Evolutionary conservation across 2,888 invertebrate genomes (phyloP).

Genomic region (Gonocerus acuteangulatus): DNA sequence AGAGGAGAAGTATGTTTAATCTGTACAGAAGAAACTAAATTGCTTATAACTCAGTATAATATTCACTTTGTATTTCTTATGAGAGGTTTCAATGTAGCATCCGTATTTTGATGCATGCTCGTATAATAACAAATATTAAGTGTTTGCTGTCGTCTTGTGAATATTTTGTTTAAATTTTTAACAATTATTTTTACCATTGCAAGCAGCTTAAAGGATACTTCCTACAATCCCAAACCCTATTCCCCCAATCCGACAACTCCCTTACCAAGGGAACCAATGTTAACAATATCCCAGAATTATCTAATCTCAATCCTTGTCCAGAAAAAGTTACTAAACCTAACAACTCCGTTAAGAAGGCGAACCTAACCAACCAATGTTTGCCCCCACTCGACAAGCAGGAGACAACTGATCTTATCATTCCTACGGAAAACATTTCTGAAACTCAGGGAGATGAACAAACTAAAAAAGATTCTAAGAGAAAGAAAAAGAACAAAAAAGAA

Average conservation of each 20-base stretch:
- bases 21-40: no score
- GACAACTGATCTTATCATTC: constrained; percentile 14
- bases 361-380: neutral
- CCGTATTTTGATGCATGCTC: no score
- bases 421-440: constrained; percentile 9
- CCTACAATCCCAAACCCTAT: constrained; percentile 3
- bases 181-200: constrained; percentile 22
- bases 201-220: constrained; percentile 34
- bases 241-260: constrained; percentile 2
- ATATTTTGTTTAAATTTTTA: neutral
- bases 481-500: constrained; percentile 28
- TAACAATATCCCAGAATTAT: constrained; percentile 22
- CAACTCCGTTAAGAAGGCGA: neutral
- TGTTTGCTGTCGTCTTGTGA: no score
- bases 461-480: constrained; percentile 29
- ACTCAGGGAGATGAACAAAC: constrained; percentile 5
- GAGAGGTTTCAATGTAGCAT: no score
- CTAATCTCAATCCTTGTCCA: constrained; percentile 1
- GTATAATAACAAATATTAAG: no score
- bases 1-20: no score
- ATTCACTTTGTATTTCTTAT: no score
- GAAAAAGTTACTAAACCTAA: constrained; percentile 6
- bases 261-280: constrained; percentile 19
- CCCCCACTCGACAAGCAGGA: neutral
- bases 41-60: no score